These are phyloP conservation scores for Zaprionus kolodkinae DNA, from an alignment of 1,140 invertebrate genomes.

Conservation along the genomic window DNA sequence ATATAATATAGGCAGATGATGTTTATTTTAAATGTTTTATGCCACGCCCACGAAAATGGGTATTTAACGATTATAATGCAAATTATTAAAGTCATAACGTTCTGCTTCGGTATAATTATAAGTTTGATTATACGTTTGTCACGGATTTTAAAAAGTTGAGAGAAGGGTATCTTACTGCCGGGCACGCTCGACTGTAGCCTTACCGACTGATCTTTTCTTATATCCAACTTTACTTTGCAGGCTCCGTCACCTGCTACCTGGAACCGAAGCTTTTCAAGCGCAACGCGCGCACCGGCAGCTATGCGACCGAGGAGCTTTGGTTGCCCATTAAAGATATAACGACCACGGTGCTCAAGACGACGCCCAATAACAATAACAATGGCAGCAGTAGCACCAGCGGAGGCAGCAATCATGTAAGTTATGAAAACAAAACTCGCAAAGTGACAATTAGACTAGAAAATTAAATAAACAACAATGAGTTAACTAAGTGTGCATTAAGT, in stretches of 20 bases:
- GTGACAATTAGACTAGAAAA: slow-evolving; percentile 29
- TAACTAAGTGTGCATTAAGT: slow-evolving; percentile 19
- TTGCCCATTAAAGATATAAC: slow-evolving; percentile 89
- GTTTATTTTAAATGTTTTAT: too few relatives aligned
- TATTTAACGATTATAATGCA: too few relatives aligned
- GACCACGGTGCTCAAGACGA: slow-evolving; percentile 68
- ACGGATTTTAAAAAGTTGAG: too few relatives aligned
- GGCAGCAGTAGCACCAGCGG: slow-evolving; percentile 30
- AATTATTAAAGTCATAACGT: too few relatives aligned
- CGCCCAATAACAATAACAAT: slow-evolving; percentile 67
- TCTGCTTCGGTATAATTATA: too few relatives aligned
- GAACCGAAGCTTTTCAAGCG: slow-evolving; percentile 88
- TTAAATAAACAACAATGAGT: slow-evolving; percentile 30
- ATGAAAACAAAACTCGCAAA: slow-evolving; percentile 26
- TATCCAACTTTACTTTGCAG: slow-evolving; percentile 54
- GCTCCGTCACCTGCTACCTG: slow-evolving; percentile 89
- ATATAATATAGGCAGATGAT: too few relatives aligned
- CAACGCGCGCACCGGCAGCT: slow-evolving; percentile 87
- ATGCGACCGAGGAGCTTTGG: slow-evolving; percentile 91
- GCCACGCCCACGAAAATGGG: too few relatives aligned
- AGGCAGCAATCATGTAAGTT: slow-evolving; percentile 68
- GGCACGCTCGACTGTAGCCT: too few relatives aligned
- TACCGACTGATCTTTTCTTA: not conserved
- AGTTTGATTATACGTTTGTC: too few relatives aligned
- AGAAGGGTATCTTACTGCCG: too few relatives aligned